Conservation (phyloP, 2,113 vertebrate genomes). For the Ailurus styani region DNA sequence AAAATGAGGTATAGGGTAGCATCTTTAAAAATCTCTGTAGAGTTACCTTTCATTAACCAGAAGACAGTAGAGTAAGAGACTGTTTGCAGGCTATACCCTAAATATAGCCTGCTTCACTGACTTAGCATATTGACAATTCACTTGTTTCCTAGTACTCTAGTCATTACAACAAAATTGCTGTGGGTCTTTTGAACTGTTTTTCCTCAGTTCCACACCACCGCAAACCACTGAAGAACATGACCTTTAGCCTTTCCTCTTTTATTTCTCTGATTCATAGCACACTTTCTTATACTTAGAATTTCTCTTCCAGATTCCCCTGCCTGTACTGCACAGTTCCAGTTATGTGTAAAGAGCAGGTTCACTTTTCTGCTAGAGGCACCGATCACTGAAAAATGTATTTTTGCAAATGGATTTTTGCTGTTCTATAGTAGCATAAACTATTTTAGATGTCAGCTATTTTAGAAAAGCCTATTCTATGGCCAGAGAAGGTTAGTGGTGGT, state of each 20-base stretch:
- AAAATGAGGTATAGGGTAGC: neutral
- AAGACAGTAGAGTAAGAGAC: neutral
- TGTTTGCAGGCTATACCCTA: neutral
- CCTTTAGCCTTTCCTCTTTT: constrained; percentile 31
- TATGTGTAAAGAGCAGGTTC: neutral
- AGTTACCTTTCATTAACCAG: neutral
- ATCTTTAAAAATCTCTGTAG: neutral
- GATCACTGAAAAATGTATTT: neutral
- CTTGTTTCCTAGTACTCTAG: constrained; percentile 20
- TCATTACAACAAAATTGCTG: constrained; percentile 31
- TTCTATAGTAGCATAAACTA: neutral
- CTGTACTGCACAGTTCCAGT: neutral
- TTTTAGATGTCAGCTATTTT: neutral
- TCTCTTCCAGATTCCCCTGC: neutral
- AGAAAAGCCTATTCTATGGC: neutral
- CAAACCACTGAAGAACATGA: constrained; percentile 37
- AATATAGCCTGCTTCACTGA: neutral
- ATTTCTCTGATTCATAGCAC: constrained; percentile 21
- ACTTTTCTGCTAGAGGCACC: neutral
- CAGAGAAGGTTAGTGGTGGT: neutral
- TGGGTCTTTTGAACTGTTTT: constrained; percentile 49
- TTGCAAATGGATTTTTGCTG: neutral
- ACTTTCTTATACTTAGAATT: constrained; percentile 1
- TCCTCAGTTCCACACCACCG: neutral
- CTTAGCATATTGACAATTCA: neutral